Evolutionary conservation across 2,113 vertebrate species (phyloP), one percentile per base, ranked within the genome.

Genomic region (Chascanopsetta lugubris): DNA sequence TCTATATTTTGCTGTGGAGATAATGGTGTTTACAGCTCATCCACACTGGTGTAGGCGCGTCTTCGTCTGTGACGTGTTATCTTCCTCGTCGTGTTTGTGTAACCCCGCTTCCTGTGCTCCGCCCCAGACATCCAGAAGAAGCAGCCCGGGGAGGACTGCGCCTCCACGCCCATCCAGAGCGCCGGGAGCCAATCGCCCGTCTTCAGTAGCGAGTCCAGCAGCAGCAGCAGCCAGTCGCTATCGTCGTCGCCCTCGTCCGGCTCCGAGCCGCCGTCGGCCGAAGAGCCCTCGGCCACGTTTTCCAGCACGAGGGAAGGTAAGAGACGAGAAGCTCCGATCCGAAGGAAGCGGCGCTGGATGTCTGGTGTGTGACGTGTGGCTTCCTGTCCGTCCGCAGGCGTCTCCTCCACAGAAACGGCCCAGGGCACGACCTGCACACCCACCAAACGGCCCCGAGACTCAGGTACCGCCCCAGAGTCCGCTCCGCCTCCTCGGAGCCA

Each of bases 91-190:
- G 10, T 36, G 22, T 47, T 21, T 12, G 21, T 24, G 21, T 47
- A 8, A 24, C 24, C 38, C 38, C 38, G 3, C 17, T 2, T 17
- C n/a, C 10, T 49, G 22, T 48, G 12, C 6, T 7, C 17, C n/a
- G 32, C 30, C 59, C 20, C 70, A 97, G 96, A 97, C 90, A 93
- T 96, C 88, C 92, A 96, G 88, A 96, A 97, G 93, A 97, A 97
- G 91, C 94, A 94, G 88, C 93, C 94, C 69, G 95, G 94, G 0
- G 94, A 96, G 66, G 95, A 96, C 92, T 94, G 94, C 71, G 60
- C 93, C 87, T 92, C 95, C 85, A 94, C 92, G 91, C 93, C 95
- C 84, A 93, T 94, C 92, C 94, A 91, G 90, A 94, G 88, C 91
- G 93, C 92, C 83, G 95, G 92, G 83, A 94, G 90, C 93, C 95